Conservation (phyloP, 2,888 invertebrate genomes). For the Xylocampa areola region DNA sequence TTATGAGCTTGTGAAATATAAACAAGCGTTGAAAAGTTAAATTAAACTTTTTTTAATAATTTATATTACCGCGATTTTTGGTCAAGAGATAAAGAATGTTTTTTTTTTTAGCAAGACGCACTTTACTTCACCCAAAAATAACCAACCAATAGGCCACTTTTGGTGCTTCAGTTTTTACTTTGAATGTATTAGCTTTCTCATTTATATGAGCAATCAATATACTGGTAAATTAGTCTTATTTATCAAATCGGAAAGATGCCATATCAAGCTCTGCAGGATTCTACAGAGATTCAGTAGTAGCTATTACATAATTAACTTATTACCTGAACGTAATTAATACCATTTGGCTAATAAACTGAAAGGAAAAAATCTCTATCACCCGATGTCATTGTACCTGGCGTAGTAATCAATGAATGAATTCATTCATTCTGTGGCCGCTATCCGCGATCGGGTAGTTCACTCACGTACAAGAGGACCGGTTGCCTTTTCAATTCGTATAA, state of each 20-base stretch:
- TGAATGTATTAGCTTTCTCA: neutral
- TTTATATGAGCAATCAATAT: neutral
- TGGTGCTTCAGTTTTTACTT: too few species aligned
- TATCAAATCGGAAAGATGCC: neutral
- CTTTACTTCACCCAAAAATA: too few species aligned
- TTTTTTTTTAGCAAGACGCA: too few species aligned
- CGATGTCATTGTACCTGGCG: constrained; percentile 67
- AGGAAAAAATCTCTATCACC: constrained; percentile 57
- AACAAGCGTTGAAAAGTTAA: constrained; percentile 74
- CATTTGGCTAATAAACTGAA: constrained; percentile 33
- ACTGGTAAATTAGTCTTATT: neutral
- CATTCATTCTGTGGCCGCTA: constrained; percentile 63
- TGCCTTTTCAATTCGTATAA: constrained; percentile 71
- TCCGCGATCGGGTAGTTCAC: constrained; percentile 70
- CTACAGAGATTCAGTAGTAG: constrained; percentile 15
- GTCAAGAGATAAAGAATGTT: constrained; percentile 5
- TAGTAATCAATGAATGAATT: constrained; percentile 71
- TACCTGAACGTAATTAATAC: constrained; percentile 48
- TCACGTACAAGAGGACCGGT: constrained; percentile 77
- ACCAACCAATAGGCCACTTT: too few species aligned
- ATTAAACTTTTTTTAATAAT: constrained; percentile 66
- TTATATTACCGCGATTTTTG: constrained; percentile 12
- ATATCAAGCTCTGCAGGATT: neutral
- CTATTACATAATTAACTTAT: constrained; percentile 21
- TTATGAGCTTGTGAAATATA: constrained; percentile 81